Percentiles rank a stretch among this genome's conserved stretches.
Evolutionary conservation across 2,113 vertebrate genomes (phyloP).

Genomic region (Gadus macrocephalus): DNA sequence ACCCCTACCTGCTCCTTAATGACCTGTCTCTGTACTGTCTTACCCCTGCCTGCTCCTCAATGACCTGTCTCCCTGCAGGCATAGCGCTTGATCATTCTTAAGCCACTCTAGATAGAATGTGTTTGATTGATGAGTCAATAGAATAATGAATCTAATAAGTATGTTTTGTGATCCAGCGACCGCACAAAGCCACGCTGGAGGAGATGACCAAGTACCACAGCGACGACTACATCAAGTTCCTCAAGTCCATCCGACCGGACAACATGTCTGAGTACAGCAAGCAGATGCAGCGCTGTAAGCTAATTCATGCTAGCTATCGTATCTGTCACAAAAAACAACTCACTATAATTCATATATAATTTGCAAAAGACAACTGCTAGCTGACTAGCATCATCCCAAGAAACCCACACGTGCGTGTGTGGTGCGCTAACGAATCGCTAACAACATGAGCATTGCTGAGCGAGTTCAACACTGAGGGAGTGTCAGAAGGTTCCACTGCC

Average conservation of each 20-base stretch:
- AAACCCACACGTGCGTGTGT: too few relatives aligned
- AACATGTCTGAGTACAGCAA: conserved; percentile 99
- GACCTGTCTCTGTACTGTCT: too few relatives aligned
- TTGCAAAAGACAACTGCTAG: background rate
- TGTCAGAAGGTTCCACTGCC: too few relatives aligned
- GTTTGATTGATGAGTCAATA: background rate
- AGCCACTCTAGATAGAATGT: background rate
- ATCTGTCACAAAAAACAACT: background rate
- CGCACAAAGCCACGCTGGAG: conserved; percentile 93
- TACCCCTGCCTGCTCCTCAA: too few relatives aligned
- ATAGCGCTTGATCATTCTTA: background rate
- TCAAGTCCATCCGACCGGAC: conserved; percentile 90
- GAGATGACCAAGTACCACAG: conserved; percentile 99
- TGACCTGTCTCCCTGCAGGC: too few relatives aligned
- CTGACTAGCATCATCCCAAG: background rate
- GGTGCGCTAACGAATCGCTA: too few relatives aligned
- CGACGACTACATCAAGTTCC: conserved; percentile 96
- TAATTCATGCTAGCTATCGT: background rate
- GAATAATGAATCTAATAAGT: background rate
- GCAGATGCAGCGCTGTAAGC: conserved; percentile 97
- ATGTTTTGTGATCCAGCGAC: conserved; percentile 72
- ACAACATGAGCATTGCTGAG: too few relatives aligned
- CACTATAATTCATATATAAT: background rate
- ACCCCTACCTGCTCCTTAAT: too few relatives aligned
- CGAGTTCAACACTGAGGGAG: too few relatives aligned